Evolutionary conservation across 2,888 invertebrate species (phyloP), one percentile per base, ranked within the genome.

Genomic region (Euclidia mi): DNA sequence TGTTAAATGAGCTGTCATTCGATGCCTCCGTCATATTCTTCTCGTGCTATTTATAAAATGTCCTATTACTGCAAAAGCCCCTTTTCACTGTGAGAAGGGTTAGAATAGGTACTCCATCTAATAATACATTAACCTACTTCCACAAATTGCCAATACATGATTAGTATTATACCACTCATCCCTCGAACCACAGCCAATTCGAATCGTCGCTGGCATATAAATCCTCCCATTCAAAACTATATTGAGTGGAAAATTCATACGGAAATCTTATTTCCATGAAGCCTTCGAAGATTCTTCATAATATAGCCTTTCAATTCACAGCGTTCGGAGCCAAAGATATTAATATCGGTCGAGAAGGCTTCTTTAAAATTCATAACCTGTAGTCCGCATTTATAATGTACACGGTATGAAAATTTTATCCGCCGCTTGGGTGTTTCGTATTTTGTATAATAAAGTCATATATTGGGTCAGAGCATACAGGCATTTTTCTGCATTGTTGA

Each of bases 201-300:
- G 49, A 53, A 60, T 68, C 59, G 59, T 42, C 41, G 28, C 17
- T 11, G 17, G 38, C 41, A 34, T 20, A 45, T 56, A 65, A 65
- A 62, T 65, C 61, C 63, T 1, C 34, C 56, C 17, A 71, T 64
- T 68, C 63, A 68, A 57, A 56, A 62, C 49, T 65, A 56, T 68
- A 76, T 76, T 70, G 73, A 65, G 62, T 65, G 66, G 49, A 37
- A 67, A 70, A 78, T 78, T 76, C 71, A 72, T 71, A 78, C 76
- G 73, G 56, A 74, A 80, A 80, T 82, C 68, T 64, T 61, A 78
- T 81, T 79, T 70, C 57, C 35, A 14, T 15, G 43, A 37, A 15
- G 15, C 31, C 3, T n/a, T 25, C 9, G 18, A 17, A 41, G 44
- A 12, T 31, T 35, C 11, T 40, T 37, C 37, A 28, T 17, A 38